A percentile compares a stretch with the other conserved stretches of the same genome.
Evolutionary conservation across 2,797 vertebrate genomes (phyloP).

Genomic region (Gymnocypris eckloni): DNA sequence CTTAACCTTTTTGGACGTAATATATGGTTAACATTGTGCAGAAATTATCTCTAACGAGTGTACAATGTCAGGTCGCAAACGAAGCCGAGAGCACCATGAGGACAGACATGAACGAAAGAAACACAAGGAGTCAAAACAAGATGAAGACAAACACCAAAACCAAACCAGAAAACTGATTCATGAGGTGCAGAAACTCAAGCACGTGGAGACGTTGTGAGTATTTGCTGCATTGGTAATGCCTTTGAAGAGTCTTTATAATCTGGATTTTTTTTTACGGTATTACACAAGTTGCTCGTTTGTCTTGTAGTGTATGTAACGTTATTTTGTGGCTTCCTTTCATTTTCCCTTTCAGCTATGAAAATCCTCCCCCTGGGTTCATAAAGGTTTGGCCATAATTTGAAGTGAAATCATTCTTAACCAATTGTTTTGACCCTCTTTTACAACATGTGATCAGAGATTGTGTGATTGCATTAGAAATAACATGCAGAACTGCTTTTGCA

Average conservation of each 20-base stretch:
- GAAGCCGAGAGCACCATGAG: slow-evolving; percentile 66
- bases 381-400: slow-evolving; percentile 83
- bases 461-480: background rate
- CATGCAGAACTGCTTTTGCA: slow-evolving; percentile 63
- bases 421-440: background rate
- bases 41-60: background rate
- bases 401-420: too few species aligned
- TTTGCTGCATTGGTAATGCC: background rate
- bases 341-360: slow-evolving; percentile 85
- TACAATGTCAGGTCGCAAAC: slow-evolving; percentile 77
- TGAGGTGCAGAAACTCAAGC: slow-evolving; percentile 87
- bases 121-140: slow-evolving; percentile 72
- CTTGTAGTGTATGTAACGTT: too few species aligned
- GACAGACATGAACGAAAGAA: slow-evolving; percentile 73
- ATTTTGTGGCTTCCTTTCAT: background rate
- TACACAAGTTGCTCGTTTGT: background rate
- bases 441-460: background rate
- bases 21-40: background rate
- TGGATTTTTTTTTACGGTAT: background rate
- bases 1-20: background rate
- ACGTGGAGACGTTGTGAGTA: slow-evolving; percentile 95
- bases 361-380: slow-evolving; percentile 93
- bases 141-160: slow-evolving; percentile 73
- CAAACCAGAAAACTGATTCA: slow-evolving; percentile 82
- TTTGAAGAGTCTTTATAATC: slow-evolving; percentile 14